These are phyloP conservation scores for Hylomyscus alleni DNA, from an alignment of 2,797 vertebrate genomes.

Conservation along the genomic window DNA sequence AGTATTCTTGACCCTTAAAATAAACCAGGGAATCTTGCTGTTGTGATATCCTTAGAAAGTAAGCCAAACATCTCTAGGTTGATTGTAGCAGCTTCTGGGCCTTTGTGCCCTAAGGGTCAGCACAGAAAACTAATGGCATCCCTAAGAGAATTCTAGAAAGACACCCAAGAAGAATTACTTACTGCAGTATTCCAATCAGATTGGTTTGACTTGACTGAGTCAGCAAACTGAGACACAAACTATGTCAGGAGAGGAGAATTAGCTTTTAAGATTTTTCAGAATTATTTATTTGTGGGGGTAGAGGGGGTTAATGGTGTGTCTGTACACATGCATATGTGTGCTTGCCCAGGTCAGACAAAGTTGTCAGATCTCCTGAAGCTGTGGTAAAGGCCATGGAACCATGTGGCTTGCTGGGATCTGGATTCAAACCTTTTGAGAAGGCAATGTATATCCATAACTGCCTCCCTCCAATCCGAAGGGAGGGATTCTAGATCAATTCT, in stretches of 20 bases:
- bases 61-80: neutral
- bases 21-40: conserved; percentile 57
- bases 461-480: neutral
- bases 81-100: neutral
- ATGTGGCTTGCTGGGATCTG: neutral
- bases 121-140: neutral
- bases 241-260: neutral
- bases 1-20: conserved; percentile 58
- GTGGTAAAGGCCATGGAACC: neutral
- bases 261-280: neutral
- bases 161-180: neutral
- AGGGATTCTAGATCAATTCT: conserved; percentile 27
- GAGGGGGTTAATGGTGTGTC: neutral
- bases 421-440: neutral
- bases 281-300: neutral
- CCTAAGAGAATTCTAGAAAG: conserved; percentile 18
- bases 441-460: too few relatives aligned
- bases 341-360: too few relatives aligned
- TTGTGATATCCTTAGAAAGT: conserved; percentile 12
- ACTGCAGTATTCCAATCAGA: conserved; percentile 10
- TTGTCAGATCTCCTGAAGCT: neutral
- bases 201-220: conserved; percentile 13
- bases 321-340: neutral
- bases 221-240: conserved; percentile 23
- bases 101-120: neutral